Percentiles rank a stretch among this genome's conserved stretches.
Conservation (phyloP, 1,140 invertebrate species). For the Bacillus rossius region DNA sequence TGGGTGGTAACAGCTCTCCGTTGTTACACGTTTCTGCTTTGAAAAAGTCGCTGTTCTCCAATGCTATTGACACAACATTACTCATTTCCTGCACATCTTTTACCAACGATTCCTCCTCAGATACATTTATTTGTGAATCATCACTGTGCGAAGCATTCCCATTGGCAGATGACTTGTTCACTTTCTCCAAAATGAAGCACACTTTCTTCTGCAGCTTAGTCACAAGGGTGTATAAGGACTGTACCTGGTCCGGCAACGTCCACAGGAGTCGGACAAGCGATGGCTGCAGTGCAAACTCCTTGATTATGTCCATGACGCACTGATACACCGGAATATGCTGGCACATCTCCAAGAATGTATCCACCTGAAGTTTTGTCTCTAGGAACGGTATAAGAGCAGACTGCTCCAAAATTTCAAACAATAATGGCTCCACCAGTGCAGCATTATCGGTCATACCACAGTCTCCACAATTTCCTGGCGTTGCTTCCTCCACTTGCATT, state of each 20-base stretch:
- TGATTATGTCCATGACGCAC: conserved; percentile 19
- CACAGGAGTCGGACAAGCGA: conserved; percentile 12
- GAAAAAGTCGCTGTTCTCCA: neutral
- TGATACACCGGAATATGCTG: conserved; percentile 29
- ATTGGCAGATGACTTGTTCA: conserved; percentile 9
- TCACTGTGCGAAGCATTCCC: conserved; percentile 2
- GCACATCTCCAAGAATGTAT: conserved; percentile 34
- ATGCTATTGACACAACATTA: conserved; percentile 1
- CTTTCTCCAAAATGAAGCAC: conserved; percentile 1
- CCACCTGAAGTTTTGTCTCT: conserved; percentile 24
- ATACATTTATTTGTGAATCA: neutral
- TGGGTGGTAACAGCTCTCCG: no score
- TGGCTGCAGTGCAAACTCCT: conserved; percentile 12
- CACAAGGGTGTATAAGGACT: conserved; percentile 11
- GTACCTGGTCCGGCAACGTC: conserved; percentile 13
- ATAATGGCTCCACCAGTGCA: neutral
- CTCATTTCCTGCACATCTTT: conserved; percentile 5
- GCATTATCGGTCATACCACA: neutral
- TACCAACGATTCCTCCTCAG: neutral
- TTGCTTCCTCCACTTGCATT: neutral
- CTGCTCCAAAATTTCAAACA: conserved; percentile 33
- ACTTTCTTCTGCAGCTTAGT: conserved; percentile 11
- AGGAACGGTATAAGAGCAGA: conserved; percentile 36
- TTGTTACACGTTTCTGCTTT: no score
- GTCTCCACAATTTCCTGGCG: neutral